Conservation (phyloP, 2,888 invertebrate genomes). For the Polymixis flavicincta region DNA sequence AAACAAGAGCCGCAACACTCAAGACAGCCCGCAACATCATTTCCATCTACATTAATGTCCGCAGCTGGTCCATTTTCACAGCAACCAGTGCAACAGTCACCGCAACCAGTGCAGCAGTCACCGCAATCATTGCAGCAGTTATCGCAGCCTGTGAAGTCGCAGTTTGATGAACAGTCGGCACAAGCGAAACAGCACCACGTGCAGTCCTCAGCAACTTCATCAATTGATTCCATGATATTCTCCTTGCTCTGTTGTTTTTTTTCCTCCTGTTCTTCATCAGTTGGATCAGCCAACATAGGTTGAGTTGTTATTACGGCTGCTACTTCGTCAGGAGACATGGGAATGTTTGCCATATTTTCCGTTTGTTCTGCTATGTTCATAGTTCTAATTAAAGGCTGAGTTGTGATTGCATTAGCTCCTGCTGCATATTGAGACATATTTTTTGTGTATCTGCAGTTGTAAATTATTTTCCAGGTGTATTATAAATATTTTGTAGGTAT, state of each 20-base stretch:
- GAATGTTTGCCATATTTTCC: neutral
- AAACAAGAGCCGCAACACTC: slow-evolving; percentile 32
- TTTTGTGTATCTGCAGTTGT: neutral
- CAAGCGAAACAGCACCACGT: neutral
- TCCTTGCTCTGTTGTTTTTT: neutral
- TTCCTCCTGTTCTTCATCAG: slow-evolving; percentile 3
- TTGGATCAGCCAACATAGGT: slow-evolving; percentile 8
- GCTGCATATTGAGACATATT: slow-evolving; percentile 5
- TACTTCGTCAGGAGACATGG: neutral
- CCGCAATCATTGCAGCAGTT: slow-evolving; percentile 14
- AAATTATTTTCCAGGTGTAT: neutral
- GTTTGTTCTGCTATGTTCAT: neutral
- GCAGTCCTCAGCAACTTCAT: neutral
- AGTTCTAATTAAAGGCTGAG: slow-evolving; percentile 27
- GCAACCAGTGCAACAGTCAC: slow-evolving; percentile 31
- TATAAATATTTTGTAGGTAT: neutral
- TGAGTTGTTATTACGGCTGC: slow-evolving; percentile 39
- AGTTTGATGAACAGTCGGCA: neutral
- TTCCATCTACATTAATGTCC: neutral
- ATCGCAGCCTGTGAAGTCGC: neutral
- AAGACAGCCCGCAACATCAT: slow-evolving; percentile 3
- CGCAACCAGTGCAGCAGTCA: slow-evolving; percentile 28
- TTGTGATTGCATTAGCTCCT: slow-evolving; percentile 24
- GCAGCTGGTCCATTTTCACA: neutral
- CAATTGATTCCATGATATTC: too few relatives aligned